Evolutionary conservation across 1,140 invertebrate species (phyloP).

Genomic region (Drosophila persimilis): DNA sequence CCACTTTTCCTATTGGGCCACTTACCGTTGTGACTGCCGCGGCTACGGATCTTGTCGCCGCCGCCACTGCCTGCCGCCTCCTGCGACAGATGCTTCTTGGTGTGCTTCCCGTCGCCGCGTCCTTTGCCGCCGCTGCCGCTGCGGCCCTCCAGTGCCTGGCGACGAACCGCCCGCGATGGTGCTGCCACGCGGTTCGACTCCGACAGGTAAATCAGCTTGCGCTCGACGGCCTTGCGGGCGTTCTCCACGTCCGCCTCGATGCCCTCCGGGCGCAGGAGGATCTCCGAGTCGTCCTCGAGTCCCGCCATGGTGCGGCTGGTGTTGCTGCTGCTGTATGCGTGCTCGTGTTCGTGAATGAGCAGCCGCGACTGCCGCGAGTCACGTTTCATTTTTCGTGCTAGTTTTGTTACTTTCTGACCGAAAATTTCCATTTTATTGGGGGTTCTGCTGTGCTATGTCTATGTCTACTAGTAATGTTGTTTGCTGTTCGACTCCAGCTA

Average conservation of each 20-base stretch:
- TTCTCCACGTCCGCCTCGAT: constrained; percentile 27
- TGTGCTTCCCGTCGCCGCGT: constrained; percentile 2
- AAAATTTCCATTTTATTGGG: too few species aligned
- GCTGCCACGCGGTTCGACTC: constrained; percentile 19
- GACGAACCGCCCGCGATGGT: neutral
- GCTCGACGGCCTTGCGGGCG: constrained; percentile 34
- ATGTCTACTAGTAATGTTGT: too few species aligned
- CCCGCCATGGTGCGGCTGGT: too few species aligned
- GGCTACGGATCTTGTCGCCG: neutral
- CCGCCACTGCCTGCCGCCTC: constrained; percentile 2
- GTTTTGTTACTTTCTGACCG: too few species aligned
- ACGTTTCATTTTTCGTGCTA: too few species aligned
- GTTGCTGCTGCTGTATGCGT: too few species aligned
- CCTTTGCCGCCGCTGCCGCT: constrained; percentile 3
- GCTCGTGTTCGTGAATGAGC: too few species aligned
- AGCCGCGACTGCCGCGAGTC: too few species aligned
- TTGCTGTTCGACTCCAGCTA: too few species aligned
- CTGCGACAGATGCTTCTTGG: neutral
- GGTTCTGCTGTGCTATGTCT: too few species aligned
- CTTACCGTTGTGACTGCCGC: constrained; percentile 3
- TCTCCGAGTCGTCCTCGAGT: too few species aligned
- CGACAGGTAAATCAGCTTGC: constrained; percentile 44
- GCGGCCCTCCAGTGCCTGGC: neutral
- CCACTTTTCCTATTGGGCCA: too few species aligned
- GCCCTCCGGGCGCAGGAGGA: neutral